These are phyloP conservation scores for Agonopterix heracliana DNA, from an alignment of 2,888 invertebrate genomes.

Conservation along the genomic window DNA sequence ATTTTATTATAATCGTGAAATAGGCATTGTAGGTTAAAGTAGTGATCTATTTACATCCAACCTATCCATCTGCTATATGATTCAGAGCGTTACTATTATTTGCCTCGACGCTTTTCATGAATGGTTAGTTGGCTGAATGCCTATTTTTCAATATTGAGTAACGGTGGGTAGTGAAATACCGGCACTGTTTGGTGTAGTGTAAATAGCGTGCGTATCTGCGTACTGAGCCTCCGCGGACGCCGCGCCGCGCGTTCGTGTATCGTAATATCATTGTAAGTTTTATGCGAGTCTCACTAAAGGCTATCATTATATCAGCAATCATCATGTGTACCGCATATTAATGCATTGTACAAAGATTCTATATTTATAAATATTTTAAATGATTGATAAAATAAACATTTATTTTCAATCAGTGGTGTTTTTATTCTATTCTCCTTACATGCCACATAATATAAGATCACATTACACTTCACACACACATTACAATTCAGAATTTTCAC, in stretches of 20 bases:
- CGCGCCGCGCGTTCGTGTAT: background rate
- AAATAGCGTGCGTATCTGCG: slow-evolving; percentile 27
- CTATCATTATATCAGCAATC: slow-evolving; percentile 37
- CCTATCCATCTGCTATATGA: slow-evolving; percentile 43
- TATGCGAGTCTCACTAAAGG: slow-evolving; percentile 48
- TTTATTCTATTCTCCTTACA: slow-evolving; percentile 17
- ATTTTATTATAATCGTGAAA: slow-evolving; percentile 71
- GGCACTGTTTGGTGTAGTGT: slow-evolving; percentile 28
- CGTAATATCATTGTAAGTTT: slow-evolving; percentile 29
- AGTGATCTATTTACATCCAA: slow-evolving; percentile 43
- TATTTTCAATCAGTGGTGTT: slow-evolving; percentile 61
- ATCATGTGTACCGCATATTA: slow-evolving; percentile 51
- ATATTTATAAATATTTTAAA: slow-evolving; percentile 73
- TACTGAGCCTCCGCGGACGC: slow-evolving; percentile 12
- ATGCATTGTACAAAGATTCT: slow-evolving; percentile 71
- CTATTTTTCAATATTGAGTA: slow-evolving; percentile 18
- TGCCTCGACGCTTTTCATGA: slow-evolving; percentile 23
- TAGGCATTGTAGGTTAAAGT: slow-evolving; percentile 61
- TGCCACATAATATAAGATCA: too few species aligned
- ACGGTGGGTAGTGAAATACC: slow-evolving; percentile 18
- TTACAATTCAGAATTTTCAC: background rate
- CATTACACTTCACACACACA: too few species aligned
- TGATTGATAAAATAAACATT: slow-evolving; percentile 72
- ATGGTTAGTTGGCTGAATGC: slow-evolving; percentile 23
- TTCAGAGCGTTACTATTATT: slow-evolving; percentile 37